Conservation (phyloP, 2,797 vertebrate genomes). For the Borostomias antarcticus region DNA sequence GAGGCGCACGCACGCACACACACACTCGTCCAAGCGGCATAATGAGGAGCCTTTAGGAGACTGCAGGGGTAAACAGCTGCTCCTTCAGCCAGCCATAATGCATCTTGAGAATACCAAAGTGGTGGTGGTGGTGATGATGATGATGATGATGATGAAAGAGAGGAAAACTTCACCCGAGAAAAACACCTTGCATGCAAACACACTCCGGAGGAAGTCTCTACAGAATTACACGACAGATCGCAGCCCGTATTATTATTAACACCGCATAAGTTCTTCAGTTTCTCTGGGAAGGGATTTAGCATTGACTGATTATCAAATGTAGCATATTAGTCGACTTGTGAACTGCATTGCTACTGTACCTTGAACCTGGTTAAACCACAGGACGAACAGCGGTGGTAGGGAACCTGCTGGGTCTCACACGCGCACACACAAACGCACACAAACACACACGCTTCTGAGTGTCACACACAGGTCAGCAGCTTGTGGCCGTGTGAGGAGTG, state of each 20-base stretch:
- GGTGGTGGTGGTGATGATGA: too few relatives aligned
- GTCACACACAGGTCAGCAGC: not conserved
- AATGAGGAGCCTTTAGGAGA: slow-evolving; percentile 24
- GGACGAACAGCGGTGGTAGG: too few relatives aligned
- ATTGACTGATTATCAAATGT: too few relatives aligned
- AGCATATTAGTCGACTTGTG: too few relatives aligned
- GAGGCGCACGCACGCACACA: slow-evolving; percentile 34
- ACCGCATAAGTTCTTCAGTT: too few relatives aligned
- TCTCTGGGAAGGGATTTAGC: not conserved
- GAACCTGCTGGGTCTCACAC: slow-evolving; percentile 11
- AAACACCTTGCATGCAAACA: not conserved
- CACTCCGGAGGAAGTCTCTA: not conserved
- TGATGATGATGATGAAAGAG: slow-evolving; percentile 19
- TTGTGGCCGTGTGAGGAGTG: too few relatives aligned
- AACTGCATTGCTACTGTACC: too few relatives aligned
- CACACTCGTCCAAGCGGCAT: not conserved
- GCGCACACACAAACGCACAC: slow-evolving; percentile 35
- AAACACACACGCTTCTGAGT: slow-evolving; percentile 29
- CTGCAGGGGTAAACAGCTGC: slow-evolving; percentile 36
- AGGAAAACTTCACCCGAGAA: not conserved
- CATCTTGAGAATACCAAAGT: too few relatives aligned
- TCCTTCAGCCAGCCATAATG: not conserved
- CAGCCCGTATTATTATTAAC: too few relatives aligned
- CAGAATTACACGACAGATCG: not conserved
- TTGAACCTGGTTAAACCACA: too few relatives aligned